Conservation (phyloP, 2,888 invertebrate genomes). For the Morpho helenor region DNA sequence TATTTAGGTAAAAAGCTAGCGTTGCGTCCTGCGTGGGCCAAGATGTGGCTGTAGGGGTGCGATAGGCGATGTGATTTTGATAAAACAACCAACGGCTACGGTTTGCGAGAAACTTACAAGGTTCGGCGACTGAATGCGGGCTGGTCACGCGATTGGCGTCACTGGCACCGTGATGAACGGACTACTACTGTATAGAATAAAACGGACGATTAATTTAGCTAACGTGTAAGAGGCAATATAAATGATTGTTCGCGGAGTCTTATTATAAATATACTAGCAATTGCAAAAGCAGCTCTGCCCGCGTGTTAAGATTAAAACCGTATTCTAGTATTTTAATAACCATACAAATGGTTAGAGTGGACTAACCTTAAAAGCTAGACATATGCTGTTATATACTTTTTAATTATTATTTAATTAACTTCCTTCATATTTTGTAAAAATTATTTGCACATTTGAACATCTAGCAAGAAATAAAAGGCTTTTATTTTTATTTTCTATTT, state of each 20-base stretch:
- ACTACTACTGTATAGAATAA: constrained; percentile 11
- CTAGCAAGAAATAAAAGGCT: too few species aligned
- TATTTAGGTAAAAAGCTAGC: constrained; percentile 54
- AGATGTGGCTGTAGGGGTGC: constrained; percentile 30
- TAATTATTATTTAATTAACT: too few species aligned
- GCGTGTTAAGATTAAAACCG: too few species aligned
- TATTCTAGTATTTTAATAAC: too few species aligned
- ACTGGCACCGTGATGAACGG: constrained; percentile 24
- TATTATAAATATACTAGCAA: background rate
- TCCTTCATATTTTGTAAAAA: too few species aligned
- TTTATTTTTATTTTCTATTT: too few species aligned
- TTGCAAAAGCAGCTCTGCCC: background rate
- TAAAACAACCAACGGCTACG: constrained; percentile 42
- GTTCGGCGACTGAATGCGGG: constrained; percentile 31
- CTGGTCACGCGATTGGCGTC: constrained; percentile 41
- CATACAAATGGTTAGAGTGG: too few species aligned
- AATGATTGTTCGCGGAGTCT: background rate
- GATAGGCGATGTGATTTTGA: constrained; percentile 45
- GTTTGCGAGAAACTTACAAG: constrained; percentile 43
- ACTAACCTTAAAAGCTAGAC: too few species aligned
- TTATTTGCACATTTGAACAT: too few species aligned
- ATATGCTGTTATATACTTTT: too few species aligned
- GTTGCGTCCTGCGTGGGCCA: constrained; percentile 49
- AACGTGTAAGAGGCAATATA: background rate
- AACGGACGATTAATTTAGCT: constrained; percentile 20